Evolutionary conservation across 2,113 vertebrate species (phyloP).

Genomic region (Poeciliopsis retropinna): DNA sequence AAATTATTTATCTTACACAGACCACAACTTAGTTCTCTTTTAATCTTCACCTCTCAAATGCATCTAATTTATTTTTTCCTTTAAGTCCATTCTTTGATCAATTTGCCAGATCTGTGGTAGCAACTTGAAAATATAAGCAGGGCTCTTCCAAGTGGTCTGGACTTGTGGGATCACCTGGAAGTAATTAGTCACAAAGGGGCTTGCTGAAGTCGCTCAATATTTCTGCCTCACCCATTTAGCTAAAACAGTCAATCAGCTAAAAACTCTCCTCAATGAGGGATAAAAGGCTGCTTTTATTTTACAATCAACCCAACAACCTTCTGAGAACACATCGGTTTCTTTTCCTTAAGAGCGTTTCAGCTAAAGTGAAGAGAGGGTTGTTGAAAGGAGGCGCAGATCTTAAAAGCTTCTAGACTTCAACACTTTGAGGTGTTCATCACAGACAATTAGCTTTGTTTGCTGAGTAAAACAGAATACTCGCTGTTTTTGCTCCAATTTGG

Average conservation of each 20-base stretch:
- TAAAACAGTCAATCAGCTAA: conserved; percentile 24
- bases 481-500: background rate
- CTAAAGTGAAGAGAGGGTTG: background rate
- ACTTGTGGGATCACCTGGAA: conserved; percentile 13
- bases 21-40: background rate
- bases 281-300: background rate
- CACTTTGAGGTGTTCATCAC: background rate
- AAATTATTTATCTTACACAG: background rate
- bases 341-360: background rate
- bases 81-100: background rate
- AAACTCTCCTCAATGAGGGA: background rate
- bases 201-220: conserved; percentile 1
- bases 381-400: background rate
- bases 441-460: background rate
- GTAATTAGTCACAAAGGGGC: conserved; percentile 16
- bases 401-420: background rate
- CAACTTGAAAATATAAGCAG: background rate
- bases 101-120: background rate
- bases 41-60: background rate
- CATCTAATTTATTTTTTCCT: background rate
- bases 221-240: background rate
- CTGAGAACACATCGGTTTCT: background rate
- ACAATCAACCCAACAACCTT: background rate
- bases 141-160: conserved; percentile 4
- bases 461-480: background rate